Evolutionary conservation across 2,888 invertebrate species (phyloP), one percentile per base, ranked within the genome.

Genomic region (Autographa pulchrina): DNA sequence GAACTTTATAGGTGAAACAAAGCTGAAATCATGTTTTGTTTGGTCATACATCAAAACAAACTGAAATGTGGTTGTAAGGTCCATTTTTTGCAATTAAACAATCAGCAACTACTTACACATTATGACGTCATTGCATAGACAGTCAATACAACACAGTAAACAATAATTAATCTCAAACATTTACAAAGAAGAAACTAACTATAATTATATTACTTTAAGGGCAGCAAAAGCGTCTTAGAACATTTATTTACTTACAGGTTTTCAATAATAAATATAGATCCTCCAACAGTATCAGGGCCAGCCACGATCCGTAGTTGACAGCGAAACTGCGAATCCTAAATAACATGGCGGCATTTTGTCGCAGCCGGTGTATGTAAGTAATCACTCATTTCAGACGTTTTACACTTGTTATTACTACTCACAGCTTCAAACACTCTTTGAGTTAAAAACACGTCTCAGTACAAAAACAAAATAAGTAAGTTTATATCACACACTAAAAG

Each of bases 301-400:
- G 87, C 90, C 86, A 89, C 91, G 91, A 91, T 88, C 91, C 91
- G 90, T 90, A 87, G 91, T 92, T 95, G 95, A 95, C 95, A 94
- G 94, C 92, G 89, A 93, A 93, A 95, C 93, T 89, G 88, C 87
- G 87, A 89, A 88, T 88, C 85, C 83, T 93, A 94, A 93, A 95
- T 95, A 96, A 96, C 95, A 96, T 96, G 96, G 96, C 96, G 95
- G 95, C 95, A 94, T 94, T 90, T 92, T 89, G 86, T 93, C 88
- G 92, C 95, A 95, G 95, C 96, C 95, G 96, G 96, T 94, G 86
- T 89, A 90, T 86, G 89, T 88, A 86, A 85, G 89, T 85, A 88
- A 89, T 74, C 85, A 88, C 88, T 86, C 83, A 88, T 88, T 89
- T 87, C 86, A 81, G 88, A 86, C 85, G 86, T 86, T 88, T 87